Evolutionary conservation across 2,797 vertebrate species (phyloP).

Genomic region (Novumbra hubbsi): DNA sequence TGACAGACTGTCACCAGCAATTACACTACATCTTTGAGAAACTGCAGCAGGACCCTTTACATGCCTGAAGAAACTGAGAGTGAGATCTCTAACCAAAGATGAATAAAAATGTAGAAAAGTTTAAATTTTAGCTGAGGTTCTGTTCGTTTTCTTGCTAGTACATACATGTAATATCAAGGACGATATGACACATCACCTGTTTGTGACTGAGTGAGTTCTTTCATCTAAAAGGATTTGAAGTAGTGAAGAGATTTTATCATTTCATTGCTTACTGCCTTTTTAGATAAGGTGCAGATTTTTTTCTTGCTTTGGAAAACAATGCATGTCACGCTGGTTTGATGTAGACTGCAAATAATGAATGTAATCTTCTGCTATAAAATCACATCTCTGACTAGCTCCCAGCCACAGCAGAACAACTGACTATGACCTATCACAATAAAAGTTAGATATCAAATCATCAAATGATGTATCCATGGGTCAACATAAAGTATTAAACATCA

Average conservation of each 20-base stretch:
- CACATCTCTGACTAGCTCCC: slow-evolving; percentile 28
- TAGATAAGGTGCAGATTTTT: slow-evolving; percentile 20
- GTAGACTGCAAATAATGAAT: background rate
- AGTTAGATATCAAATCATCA: slow-evolving; percentile 32
- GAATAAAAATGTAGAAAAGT: background rate
- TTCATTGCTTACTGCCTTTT: slow-evolving; percentile 11
- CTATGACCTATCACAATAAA: slow-evolving; percentile 27
- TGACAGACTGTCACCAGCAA: slow-evolving; percentile 53
- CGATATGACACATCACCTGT: slow-evolving; percentile 10
- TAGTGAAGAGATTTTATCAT: slow-evolving; percentile 10
- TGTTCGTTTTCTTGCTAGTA: background rate
- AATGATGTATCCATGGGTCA: background rate
- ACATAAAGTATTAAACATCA: slow-evolving; percentile 5
- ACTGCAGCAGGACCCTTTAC: slow-evolving; percentile 19
- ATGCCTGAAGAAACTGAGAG: slow-evolving; percentile 15
- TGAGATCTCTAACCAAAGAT: background rate
- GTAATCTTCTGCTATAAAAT: slow-evolving; percentile 10
- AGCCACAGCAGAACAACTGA: slow-evolving; percentile 18
- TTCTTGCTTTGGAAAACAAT: background rate
- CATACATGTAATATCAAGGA: background rate
- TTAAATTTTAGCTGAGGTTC: background rate
- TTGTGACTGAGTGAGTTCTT: slow-evolving; percentile 16
- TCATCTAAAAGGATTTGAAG: slow-evolving; percentile 21
- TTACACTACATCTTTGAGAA: slow-evolving; percentile 39
- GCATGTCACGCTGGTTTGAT: slow-evolving; percentile 5